These are phyloP conservation scores for Cygnus atratus DNA, from an alignment of 2,113 vertebrate genomes.

Conservation along the genomic window DNA sequence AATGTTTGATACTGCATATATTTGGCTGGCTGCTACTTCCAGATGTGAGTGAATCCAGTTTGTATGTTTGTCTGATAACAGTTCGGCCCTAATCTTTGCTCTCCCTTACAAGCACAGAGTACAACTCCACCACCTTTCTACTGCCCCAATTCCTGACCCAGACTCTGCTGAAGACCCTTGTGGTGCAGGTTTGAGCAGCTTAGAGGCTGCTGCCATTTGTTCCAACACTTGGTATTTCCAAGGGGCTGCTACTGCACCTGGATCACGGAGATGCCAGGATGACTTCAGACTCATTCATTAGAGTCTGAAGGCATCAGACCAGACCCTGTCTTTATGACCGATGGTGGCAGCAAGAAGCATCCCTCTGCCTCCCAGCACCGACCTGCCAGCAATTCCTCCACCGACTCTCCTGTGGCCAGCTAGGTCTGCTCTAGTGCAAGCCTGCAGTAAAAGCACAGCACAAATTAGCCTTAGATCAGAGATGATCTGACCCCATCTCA, in stretches of 20 bases:
- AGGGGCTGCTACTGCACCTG: neutral
- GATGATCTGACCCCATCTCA: neutral
- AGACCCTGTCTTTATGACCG: neutral
- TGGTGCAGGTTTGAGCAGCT: accelerated
- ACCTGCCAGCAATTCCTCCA: neutral
- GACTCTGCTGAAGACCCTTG: accelerated
- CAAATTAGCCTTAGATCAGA: neutral
- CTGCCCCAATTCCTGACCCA: neutral
- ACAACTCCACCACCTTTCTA: neutral
- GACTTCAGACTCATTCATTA: neutral
- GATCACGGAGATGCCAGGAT: neutral
- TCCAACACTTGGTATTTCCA: neutral
- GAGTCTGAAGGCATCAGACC: no score
- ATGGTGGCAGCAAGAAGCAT: neutral
- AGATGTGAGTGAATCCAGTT: neutral
- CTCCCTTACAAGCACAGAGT: neutral
- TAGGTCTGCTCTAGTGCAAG: neutral
- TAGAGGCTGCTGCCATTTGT: neutral
- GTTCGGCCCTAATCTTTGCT: neutral
- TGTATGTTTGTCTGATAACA: neutral
- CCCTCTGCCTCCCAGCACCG: neutral
- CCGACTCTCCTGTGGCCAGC: accelerated
- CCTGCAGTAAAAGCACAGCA: neutral
- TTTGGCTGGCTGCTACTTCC: constrained; percentile 37
- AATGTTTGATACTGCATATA: constrained; percentile 12